Evolutionary conservation across 2,797 vertebrate genomes (phyloP).

Genomic region (Tiaroga cobitis): DNA sequence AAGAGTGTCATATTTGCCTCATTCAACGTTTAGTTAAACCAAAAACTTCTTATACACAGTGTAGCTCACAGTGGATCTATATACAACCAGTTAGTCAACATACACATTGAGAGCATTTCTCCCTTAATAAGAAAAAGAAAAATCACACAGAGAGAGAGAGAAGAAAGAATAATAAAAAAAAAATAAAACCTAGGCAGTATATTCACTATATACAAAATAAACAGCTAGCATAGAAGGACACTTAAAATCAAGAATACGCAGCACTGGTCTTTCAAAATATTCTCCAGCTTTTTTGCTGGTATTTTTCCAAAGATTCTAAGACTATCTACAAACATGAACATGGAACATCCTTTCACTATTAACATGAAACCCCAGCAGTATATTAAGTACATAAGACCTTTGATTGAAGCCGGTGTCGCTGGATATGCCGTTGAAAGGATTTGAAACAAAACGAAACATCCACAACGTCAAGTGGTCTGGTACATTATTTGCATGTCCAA

Average conservation of each 20-base stretch:
- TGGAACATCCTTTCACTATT: conserved; percentile 67
- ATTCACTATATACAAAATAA: conserved; percentile 81
- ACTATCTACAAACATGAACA: conserved; percentile 80
- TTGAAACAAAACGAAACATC: conserved; percentile 47
- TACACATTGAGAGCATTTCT: conserved; percentile 67
- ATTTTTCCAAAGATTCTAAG: conserved; percentile 74
- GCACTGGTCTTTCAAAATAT: conserved; percentile 75
- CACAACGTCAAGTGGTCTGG: conserved; percentile 44
- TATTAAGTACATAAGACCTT: conserved; percentile 75
- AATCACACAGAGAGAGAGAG: background rate
- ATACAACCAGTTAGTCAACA: conserved; percentile 76
- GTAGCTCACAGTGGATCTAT: conserved; percentile 69
- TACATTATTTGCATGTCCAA: conserved; percentile 60
- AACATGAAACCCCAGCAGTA: conserved; percentile 63
- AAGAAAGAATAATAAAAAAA: conserved; percentile 45
- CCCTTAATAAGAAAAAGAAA: conserved; percentile 61
- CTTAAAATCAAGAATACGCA: conserved; percentile 80
- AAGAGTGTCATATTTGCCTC: conserved; percentile 80
- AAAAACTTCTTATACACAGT: conserved; percentile 67
- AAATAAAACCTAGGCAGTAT: conserved; percentile 68
- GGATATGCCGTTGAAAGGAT: conserved; percentile 67
- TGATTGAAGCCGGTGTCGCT: conserved; percentile 60
- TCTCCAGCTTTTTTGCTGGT: conserved; percentile 75
- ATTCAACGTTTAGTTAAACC: conserved; percentile 55
- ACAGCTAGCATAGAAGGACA: conserved; percentile 82